These are phyloP conservation scores for Nyctibius grandis DNA, from an alignment of 2,797 vertebrate species.

Conservation along the genomic window DNA sequence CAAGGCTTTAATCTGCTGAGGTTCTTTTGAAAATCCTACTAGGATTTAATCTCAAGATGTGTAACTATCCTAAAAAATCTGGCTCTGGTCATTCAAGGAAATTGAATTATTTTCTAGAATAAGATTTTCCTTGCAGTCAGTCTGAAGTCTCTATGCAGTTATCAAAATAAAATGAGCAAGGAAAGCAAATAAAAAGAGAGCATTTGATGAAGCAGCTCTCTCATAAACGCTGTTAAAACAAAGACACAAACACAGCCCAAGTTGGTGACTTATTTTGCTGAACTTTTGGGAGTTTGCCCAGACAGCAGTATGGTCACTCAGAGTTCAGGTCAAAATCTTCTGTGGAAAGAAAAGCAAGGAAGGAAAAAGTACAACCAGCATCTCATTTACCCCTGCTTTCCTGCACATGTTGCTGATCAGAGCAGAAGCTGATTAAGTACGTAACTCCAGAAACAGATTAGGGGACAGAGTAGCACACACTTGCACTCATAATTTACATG, in stretches of 20 bases:
- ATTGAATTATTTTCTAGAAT: conserved; percentile 1
- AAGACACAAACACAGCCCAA: neutral
- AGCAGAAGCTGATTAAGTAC: neutral
- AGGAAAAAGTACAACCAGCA: neutral
- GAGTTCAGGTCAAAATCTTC: neutral
- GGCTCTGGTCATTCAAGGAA: neutral
- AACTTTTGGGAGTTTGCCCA: neutral
- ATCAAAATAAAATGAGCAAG: neutral
- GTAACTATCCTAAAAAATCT: conserved; percentile 7
- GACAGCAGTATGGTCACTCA: neutral
- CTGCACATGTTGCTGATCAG: neutral
- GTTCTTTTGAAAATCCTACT: neutral
- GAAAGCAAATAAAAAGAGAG: conserved; percentile 22
- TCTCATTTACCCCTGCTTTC: neutral
- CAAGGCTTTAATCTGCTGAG: neutral
- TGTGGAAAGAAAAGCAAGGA: neutral
- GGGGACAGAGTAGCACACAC: neutral
- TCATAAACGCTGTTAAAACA: neutral
- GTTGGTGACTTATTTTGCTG: neutral
- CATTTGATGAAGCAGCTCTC: conserved; percentile 13
- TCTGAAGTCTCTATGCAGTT: neutral
- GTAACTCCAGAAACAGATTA: neutral
- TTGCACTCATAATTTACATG: neutral
- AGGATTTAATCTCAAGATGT: neutral
- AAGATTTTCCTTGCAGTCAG: neutral